Percentiles rank a stretch among this genome's conserved stretches.
Conservation (phyloP, 2,113 vertebrate species). For the Ptychochromis oligacanthus region DNA sequence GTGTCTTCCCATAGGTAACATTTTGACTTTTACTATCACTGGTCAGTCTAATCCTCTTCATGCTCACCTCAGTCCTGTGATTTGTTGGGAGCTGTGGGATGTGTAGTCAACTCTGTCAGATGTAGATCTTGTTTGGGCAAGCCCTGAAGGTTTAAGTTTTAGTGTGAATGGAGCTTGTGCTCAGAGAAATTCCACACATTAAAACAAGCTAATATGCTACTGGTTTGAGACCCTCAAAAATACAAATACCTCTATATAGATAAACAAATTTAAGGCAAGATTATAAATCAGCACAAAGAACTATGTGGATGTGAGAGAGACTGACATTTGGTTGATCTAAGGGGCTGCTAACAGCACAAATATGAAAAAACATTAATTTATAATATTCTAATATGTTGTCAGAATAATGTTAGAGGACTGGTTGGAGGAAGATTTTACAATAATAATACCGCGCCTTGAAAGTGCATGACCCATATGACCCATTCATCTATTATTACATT, state of each 20-base stretch:
- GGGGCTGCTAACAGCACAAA: background rate
- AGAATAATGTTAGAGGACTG: too few relatives aligned
- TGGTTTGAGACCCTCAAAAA: too few relatives aligned
- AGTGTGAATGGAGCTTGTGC: background rate
- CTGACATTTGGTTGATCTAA: accelerated
- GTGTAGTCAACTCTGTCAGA: background rate
- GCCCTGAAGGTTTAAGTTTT: background rate
- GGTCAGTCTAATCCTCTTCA: background rate
- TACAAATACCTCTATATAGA: too few relatives aligned
- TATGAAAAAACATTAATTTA: too few relatives aligned
- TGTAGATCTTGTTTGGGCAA: background rate
- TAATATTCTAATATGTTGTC: too few relatives aligned
- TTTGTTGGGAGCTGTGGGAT: slow-evolving; percentile 26
- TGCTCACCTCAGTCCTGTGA: slow-evolving; percentile 23
- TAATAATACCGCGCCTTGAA: background rate
- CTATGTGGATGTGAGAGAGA: background rate
- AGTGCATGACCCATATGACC: background rate
- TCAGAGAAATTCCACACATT: too few relatives aligned
- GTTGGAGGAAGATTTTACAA: background rate
- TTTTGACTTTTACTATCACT: slow-evolving; percentile 23
- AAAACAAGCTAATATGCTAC: too few relatives aligned
- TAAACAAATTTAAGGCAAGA: too few relatives aligned
- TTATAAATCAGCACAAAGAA: too few relatives aligned
- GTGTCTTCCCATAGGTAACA: background rate
- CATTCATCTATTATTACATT: background rate